A percentile compares a stretch with the other conserved stretches of the same genome.
phyloP scores from a whole-genome alignment of 2,888 invertebrate genomes.

The Cybosia mesomella region DNA sequence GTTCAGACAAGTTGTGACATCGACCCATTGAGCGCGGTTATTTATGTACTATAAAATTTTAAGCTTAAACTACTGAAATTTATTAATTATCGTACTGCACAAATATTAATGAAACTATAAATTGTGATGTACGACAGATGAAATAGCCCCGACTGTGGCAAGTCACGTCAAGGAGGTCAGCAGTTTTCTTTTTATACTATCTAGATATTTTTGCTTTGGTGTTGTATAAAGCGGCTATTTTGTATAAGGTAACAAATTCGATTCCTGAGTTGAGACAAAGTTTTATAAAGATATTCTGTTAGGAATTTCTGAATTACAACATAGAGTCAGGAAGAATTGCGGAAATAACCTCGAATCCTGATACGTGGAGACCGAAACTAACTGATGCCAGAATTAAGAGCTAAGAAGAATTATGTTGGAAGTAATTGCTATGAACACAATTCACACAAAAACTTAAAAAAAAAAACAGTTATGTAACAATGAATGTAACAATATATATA shows the following conservation, averaged over 20 bases:
- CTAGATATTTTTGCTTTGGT: not conserved
- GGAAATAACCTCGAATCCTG: too few relatives aligned
- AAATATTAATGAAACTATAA: slow-evolving; percentile 51
- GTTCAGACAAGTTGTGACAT: slow-evolving; percentile 65
- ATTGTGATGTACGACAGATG: slow-evolving; percentile 41
- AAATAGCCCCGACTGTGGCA: slow-evolving; percentile 17
- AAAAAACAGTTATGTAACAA: too few relatives aligned
- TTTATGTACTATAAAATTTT: slow-evolving; percentile 60
- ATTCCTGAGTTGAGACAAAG: not conserved
- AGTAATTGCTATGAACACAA: too few relatives aligned
- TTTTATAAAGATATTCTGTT: too few relatives aligned
- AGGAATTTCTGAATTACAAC: too few relatives aligned
- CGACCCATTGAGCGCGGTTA: slow-evolving; percentile 61
- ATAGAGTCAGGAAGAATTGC: too few relatives aligned
- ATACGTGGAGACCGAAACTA: too few relatives aligned
- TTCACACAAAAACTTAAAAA: too few relatives aligned
- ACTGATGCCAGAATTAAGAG: too few relatives aligned
- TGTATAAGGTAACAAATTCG: not conserved
- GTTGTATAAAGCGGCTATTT: not conserved
- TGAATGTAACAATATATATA: too few relatives aligned
- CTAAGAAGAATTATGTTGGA: too few relatives aligned
- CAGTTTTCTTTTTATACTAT: not conserved
- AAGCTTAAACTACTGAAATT: slow-evolving; percentile 54
- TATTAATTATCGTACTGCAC: slow-evolving; percentile 40
- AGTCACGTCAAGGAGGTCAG: not conserved